These are phyloP conservation scores for Nycticorax nycticorax DNA, from an alignment of 2,113 vertebrate species.

Conservation along the genomic window DNA sequence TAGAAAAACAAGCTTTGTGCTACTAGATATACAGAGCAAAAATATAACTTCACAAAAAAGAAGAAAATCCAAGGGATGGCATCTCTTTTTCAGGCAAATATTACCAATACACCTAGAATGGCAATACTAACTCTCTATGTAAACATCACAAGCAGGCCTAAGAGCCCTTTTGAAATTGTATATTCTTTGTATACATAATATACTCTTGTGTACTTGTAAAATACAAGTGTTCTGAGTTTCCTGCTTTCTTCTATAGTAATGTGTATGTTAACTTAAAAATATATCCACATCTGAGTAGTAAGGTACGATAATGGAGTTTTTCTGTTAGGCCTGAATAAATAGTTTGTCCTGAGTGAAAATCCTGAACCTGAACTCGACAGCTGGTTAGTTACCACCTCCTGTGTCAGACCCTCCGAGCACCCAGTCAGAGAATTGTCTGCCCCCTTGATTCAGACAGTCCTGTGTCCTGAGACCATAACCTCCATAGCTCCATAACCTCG, in stretches of 20 bases:
- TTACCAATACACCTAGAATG: neutral
- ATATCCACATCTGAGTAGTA: neutral
- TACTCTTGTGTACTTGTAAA: slow-evolving; percentile 27
- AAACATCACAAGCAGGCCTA: slow-evolving; percentile 29
- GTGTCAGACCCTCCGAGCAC: neutral
- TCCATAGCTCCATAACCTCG: neutral
- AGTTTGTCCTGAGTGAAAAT: neutral
- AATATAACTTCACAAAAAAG: neutral
- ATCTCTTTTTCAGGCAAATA: neutral
- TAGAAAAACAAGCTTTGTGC: slow-evolving; percentile 43
- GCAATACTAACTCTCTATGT: neutral
- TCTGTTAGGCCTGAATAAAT: neutral
- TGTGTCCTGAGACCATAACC: neutral
- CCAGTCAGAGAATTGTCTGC: neutral
- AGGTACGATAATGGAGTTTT: neutral
- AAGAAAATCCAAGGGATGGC: neutral
- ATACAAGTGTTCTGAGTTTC: slow-evolving; percentile 29
- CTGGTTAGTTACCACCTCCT: neutral
- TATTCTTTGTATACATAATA: slow-evolving; percentile 54
- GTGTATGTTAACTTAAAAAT: neutral
- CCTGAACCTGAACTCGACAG: neutral
- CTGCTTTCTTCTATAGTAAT: neutral
- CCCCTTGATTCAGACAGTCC: neutral
- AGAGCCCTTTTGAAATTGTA: slow-evolving; percentile 17
- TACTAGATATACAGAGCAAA: neutral